Evolutionary conservation across 2,888 invertebrate genomes (phyloP), one percentile per base, ranked within the genome.

Genomic region (Andrena dorsata): DNA sequence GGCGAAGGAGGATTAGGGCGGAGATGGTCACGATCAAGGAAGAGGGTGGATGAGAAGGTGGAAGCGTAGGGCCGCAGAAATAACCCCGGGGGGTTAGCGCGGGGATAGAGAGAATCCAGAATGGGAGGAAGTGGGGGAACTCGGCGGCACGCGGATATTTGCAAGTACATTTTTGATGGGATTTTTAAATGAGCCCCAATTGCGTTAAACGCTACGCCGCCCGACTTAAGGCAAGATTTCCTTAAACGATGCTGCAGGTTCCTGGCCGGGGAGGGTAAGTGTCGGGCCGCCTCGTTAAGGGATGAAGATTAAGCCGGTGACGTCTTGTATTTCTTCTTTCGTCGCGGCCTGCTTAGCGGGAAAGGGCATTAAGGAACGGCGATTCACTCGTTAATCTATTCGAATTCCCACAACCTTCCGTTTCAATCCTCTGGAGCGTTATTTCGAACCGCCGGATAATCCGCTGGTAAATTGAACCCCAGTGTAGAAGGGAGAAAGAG

Each of bases 141-240:
- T 60, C 76, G 53, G 68, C 68, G 56, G 81, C 83, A 86, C 75
- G 76, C 77, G 82, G 85, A 86, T 86, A 86, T 88, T 80, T 82
- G 84, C 88, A 88, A 89, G 89, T 91, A 89, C 84, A 90, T 90
- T 91, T 91, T 92, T 93, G 92, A 93, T 93, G 93, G 91, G 92
- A 93, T 93, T 93, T 94, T 93, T 92, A 93, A 94, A 93, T 91
- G 92, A 93, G 91, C 90, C 88, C 89, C 92, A 93, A 94, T 93
- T 92, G 92, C 92, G 92, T 93, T 93, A 93, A 93, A 91, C 85
- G 86, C 70, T 82, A 84, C 83, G 85, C 69, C 82, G 81, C 77
- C 83, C 86, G 82, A 87, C 90, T 90, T 89, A 90, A 90, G 87
- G 89, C 84, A 89, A 91, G 90, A 91, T 92, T 90, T 91, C 89